These are phyloP conservation scores for Anoura caudifer DNA, from an alignment of 2,113 vertebrate genomes.

Conservation along the genomic window DNA sequence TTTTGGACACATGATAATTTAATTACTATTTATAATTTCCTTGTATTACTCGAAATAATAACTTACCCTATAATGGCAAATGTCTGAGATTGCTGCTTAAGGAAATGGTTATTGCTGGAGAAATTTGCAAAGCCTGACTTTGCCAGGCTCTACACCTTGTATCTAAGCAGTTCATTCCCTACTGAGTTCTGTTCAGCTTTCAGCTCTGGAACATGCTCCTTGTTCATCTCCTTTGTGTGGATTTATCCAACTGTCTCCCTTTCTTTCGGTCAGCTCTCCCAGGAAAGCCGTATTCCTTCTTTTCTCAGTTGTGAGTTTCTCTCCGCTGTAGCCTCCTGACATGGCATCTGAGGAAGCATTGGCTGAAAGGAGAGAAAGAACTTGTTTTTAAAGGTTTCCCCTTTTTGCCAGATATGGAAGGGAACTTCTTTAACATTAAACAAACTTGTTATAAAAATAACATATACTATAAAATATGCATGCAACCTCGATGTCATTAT, in stretches of 20 bases:
- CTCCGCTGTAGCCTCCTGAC: background rate
- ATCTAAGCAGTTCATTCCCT: background rate
- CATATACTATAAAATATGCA: background rate
- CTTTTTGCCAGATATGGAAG: background rate
- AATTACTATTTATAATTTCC: conserved; percentile 44
- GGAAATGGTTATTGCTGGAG: conserved; percentile 16
- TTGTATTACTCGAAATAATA: conserved; percentile 34
- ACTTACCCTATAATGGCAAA: background rate
- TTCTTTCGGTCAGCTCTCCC: background rate
- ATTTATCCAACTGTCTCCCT: background rate
- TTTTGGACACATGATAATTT: background rate
- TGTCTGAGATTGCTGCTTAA: conserved; percentile 30
- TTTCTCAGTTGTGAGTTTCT: background rate
- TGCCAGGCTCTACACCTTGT: background rate
- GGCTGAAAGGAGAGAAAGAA: background rate
- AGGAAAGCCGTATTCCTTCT: background rate
- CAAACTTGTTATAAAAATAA: background rate
- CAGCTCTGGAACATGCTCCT: background rate
- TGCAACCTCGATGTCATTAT: background rate
- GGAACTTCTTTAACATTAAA: conserved; percentile 34
- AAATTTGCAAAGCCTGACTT: background rate
- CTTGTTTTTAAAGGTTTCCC: background rate
- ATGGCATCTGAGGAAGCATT: conserved; percentile 1
- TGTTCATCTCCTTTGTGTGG: background rate
- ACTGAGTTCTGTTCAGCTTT: conserved; percentile 11